phyloP scores from a whole-genome alignment of 1,140 invertebrate genomes.

The Coelopa frigida region DNA sequence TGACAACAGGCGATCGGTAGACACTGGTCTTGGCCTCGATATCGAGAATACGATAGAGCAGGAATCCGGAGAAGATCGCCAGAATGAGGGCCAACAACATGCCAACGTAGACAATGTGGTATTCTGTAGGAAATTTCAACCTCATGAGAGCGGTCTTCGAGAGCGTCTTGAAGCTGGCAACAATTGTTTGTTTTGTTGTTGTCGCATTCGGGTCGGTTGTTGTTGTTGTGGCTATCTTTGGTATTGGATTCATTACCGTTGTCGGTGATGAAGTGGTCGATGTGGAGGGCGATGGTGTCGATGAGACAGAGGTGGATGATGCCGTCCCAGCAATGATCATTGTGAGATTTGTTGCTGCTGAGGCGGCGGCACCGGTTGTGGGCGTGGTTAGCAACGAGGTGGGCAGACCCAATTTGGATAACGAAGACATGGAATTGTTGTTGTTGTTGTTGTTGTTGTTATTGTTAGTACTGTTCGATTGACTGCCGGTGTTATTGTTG shows the following conservation, averaged over 20 bases:
- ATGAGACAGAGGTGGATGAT: constrained; percentile 16
- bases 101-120: constrained; percentile 31
- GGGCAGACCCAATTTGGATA: not conserved
- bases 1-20: constrained; percentile 24
- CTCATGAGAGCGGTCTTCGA: constrained; percentile 7
- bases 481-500: not conserved
- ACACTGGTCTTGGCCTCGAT: constrained; percentile 30
- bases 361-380: not conserved
- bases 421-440: not conserved
- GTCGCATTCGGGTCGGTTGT: not conserved
- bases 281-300: constrained; percentile 16
- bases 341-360: not conserved
- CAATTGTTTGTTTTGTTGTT: constrained; percentile 2
- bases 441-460: not conserved
- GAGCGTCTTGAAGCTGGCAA: constrained; percentile 11
- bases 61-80: constrained; percentile 32
- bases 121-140: constrained; percentile 22
- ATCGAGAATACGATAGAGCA: constrained; percentile 34
- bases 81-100: constrained; percentile 27
- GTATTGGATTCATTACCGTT: constrained; percentile 16
- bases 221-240: not conserved
- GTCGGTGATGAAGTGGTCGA: constrained; percentile 22
- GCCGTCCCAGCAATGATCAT: constrained; percentile 12
- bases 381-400: not conserved
- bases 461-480: constrained; percentile 1